Evolutionary conservation across 2,888 invertebrate species (phyloP), one percentile per base, ranked within the genome.

Genomic region (Sarcophaga carnaria): DNA sequence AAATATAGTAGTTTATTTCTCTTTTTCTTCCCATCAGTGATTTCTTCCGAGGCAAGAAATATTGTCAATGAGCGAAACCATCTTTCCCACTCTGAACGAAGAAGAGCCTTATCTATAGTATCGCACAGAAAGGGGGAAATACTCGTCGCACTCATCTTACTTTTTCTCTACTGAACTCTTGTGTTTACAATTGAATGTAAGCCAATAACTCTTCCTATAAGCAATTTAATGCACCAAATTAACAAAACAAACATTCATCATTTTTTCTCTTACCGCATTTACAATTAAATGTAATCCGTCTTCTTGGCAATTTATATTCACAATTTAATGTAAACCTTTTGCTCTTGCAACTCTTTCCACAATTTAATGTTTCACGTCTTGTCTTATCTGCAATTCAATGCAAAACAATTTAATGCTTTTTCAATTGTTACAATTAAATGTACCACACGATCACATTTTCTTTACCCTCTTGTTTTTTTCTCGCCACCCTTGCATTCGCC

Each of bases 21-120:
- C 45, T 84, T 84, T 17, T 83, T 83, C 20, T 60, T 59, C 10
- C 47, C 60, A 49, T 88, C 83, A 4, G 3, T 83, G 14, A 85
- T 88, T 75, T 83, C 81, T 27, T 88, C 81, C 11, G 86, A 54
- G 37, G 79, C 82, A 12, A 88, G 64, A 80, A 82, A 85, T 37
- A 81, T 70, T 14, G 72, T 67, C 66, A 22, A 80, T 20, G 64
- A 49, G 63, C 74, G 78, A 59, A 72, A 27, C 87, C 81, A 83
- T 66, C 80, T 83, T 74, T 84, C 72, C 82, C 84, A 87, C 49
- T 76, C 83, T 20, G 75, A 83, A 47, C 85, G 63, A 37, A 75
- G 75, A 20, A 75, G 64, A 12, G 75, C 63, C 62, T 75, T 81
- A 69, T 81, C 81, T 74, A 81, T 81, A 49, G 20, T 22, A 64